Evolutionary conservation across 1,140 invertebrate genomes (phyloP).

Genomic region (Sycobia sp.): DNA sequence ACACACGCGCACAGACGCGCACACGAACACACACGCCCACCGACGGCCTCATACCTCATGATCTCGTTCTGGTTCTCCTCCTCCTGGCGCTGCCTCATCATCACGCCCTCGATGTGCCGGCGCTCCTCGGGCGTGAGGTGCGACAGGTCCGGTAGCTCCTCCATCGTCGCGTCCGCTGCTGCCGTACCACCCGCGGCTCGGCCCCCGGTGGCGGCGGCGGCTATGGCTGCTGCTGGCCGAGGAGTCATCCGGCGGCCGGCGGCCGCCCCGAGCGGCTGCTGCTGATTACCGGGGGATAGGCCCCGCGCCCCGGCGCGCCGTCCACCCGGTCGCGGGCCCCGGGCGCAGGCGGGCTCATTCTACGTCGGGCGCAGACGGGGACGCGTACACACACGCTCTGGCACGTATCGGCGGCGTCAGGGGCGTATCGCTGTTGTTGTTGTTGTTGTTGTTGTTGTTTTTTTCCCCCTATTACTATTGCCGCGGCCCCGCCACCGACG

Average conservation of each 20-base stretch:
- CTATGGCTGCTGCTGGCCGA: slow-evolving; percentile 39
- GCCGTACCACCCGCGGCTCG: slow-evolving; percentile 14
- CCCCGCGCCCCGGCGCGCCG: neutral
- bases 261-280: slow-evolving; percentile 18
- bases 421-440: too few relatives aligned
- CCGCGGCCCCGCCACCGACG: too few relatives aligned
- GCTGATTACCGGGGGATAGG: neutral
- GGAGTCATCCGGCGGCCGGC: slow-evolving; percentile 57
- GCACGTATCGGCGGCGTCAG: too few relatives aligned
- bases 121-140: slow-evolving; percentile 97
- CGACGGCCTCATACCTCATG: slow-evolving; percentile 73
- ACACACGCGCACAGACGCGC: too few relatives aligned
- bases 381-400: too few relatives aligned
- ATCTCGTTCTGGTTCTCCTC: slow-evolving; percentile 94
- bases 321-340: neutral
- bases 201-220: neutral
- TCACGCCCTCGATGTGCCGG: slow-evolving; percentile 95
- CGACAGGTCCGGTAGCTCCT: slow-evolving; percentile 92
- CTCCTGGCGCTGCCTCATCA: slow-evolving; percentile 94
- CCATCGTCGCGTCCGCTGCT: too few relatives aligned
- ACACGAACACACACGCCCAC: too few relatives aligned
- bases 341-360: too few relatives aligned
- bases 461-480: too few relatives aligned
- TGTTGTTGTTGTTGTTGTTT: too few relatives aligned
- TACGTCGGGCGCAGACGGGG: too few relatives aligned